A percentile compares a stretch with the other conserved stretches of the same genome.
phyloP scores from a whole-genome alignment of 2,888 invertebrate genomes.

The Vandiemenella viatica region DNA sequence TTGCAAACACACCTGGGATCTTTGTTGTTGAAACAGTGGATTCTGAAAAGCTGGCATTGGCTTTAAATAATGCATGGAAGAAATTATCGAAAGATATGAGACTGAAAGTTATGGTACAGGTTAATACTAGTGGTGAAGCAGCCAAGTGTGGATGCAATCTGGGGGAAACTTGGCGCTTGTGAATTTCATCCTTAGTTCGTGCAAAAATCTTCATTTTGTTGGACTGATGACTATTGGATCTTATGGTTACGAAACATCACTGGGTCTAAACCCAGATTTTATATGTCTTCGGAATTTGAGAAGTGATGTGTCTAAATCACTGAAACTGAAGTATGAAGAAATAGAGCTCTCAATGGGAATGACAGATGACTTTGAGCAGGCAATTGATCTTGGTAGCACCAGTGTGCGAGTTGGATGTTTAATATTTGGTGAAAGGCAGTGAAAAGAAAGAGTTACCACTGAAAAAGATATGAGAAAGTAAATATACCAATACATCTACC shows the following conservation, averaged over 20 bases:
- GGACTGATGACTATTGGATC: slow-evolving; percentile 97
- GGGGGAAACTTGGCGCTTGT: slow-evolving; percentile 48
- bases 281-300: too few relatives aligned
- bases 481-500: too few relatives aligned
- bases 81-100: slow-evolving; percentile 36
- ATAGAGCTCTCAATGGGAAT: too few relatives aligned
- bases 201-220: slow-evolving; percentile 56
- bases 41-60: slow-evolving; percentile 64
- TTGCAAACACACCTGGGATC: slow-evolving; percentile 58
- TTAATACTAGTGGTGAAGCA: slow-evolving; percentile 89
- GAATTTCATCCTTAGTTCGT: slow-evolving; percentile 56
- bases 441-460: too few relatives aligned
- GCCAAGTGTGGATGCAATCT: too few relatives aligned
- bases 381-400: too few relatives aligned
- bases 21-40: slow-evolving; percentile 82
- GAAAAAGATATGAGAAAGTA: too few relatives aligned
- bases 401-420: too few relatives aligned
- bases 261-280: slow-evolving; percentile 87
- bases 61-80: slow-evolving; percentile 64
- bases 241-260: slow-evolving; percentile 54
- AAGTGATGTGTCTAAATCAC: too few relatives aligned
- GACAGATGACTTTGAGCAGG: too few relatives aligned
- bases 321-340: too few relatives aligned
- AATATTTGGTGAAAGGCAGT: too few relatives aligned
- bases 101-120: slow-evolving; percentile 77